Evolutionary conservation across 2,888 invertebrate genomes (phyloP), one percentile per base, ranked within the genome.

Genomic region (Ophion ventricosus): DNA sequence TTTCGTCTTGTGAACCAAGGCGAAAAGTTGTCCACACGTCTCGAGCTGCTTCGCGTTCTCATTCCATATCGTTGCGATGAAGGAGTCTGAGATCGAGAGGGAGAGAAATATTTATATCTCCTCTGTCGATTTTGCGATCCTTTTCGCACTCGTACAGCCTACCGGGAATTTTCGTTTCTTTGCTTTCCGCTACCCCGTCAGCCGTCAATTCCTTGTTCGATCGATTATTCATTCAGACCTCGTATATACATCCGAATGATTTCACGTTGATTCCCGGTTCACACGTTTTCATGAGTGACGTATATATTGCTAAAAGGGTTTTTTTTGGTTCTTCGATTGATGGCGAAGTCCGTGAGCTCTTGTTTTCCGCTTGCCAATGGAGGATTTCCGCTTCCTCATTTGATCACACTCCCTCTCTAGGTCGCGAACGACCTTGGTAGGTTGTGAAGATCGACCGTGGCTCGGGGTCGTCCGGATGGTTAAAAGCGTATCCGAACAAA

Each of bases 81-180:
- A 35, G 35, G 8, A 35, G 64, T 23, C 26, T 14, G 26, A 40
- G 63, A 61, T 23, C 11, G n/a, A 61, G 1, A 54, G 17, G 67
- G 74, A 67, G 67, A 74, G 35, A 35, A 35, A 35, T 14, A 40
- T 67, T 0, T 26, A n/a, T 17, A 40, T 26, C 35, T 64, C 57
- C 63, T 80, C 49, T 17, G 14, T 14, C 23, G 29, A 67, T 73
- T 67, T 67, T 26, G 40, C 77, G 43, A 73, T 64, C 61, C 69
- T 40, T 64, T 63, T 75, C 83, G 75, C 80, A 80, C 83, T 72
- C 73, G 29, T 43, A 66, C 64, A 7, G 59, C 76, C 83, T 86
- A 86, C 84, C 70, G 69, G 80, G 86, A 86, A 85, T 73, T 70
- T 70, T 83, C 69, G 76, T 29, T 77, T 56, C 61, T 77, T 64